A percentile compares a stretch with the other conserved stretches of the same genome.
phyloP scores from a whole-genome alignment of 1,140 invertebrate species.

The Brachionus calyciflorus region DNA sequence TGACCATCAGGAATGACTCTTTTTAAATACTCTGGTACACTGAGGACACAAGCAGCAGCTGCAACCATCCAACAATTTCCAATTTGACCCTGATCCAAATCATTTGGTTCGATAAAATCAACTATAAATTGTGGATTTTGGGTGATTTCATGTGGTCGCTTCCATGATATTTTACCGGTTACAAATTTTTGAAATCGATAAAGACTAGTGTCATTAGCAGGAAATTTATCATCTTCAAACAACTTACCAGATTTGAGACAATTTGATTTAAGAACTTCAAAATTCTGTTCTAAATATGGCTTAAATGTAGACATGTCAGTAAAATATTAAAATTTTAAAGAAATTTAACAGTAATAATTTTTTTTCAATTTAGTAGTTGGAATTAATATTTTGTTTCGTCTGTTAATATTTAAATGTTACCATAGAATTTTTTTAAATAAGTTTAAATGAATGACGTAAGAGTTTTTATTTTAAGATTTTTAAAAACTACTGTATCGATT shows the following conservation, averaged over 20 bases:
- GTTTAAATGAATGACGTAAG: neutral
- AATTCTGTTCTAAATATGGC: conserved; percentile 36
- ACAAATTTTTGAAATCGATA: neutral
- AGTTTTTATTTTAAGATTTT: no score
- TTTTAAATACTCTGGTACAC: conserved; percentile 10
- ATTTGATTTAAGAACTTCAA: neutral
- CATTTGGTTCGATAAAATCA: conserved; percentile 20
- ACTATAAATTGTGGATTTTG: conserved; percentile 41
- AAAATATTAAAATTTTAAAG: neutral
- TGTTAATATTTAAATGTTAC: conserved; percentile 34
- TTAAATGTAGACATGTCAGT: conserved; percentile 10
- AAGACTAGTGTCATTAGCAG: conserved; percentile 33
- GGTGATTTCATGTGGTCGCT: conserved; percentile 21
- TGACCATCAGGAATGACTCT: conserved; percentile 33
- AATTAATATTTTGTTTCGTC: no score
- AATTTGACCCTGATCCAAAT: conserved; percentile 36
- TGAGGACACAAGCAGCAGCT: neutral
- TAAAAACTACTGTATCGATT: no score
- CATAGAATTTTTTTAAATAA: neutral
- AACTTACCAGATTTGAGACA: conserved; percentile 28
- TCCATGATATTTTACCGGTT: neutral
- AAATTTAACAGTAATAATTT: neutral
- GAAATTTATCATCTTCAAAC: conserved; percentile 47
- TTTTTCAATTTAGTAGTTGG: neutral
- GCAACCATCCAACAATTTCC: conserved; percentile 47